Conservation (phyloP, 2,888 invertebrate species). For the Ommatoiulus sabulosus region DNA sequence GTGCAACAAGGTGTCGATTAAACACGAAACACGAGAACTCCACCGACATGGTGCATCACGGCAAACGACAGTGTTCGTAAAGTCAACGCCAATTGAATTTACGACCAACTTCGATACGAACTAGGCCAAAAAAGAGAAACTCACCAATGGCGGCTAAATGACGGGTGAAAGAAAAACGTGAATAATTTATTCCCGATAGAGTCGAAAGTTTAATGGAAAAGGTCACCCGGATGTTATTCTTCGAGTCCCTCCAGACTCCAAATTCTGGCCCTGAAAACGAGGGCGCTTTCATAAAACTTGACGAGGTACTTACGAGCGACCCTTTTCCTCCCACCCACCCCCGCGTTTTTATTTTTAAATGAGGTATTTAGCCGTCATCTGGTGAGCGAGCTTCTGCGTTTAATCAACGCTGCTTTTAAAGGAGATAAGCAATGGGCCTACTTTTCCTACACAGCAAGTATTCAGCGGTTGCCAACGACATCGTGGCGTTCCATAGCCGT, state of each 20-base stretch:
- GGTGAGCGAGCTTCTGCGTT: neutral
- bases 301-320: neutral
- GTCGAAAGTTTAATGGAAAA: slow-evolving; percentile 1
- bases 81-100: neutral
- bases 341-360: neutral
- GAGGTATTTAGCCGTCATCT: slow-evolving; percentile 28
- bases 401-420: neutral
- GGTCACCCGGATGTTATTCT: neutral
- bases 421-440: no score
- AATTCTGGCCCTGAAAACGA: neutral
- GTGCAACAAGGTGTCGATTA: neutral
- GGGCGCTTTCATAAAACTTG: neutral
- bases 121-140: neutral
- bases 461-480: neutral
- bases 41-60: neutral
- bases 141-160: neutral
- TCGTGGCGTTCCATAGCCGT: no score
- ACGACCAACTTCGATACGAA: neutral
- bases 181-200: neutral
- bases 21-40: neutral
- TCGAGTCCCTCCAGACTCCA: neutral
- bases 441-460: neutral
- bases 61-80: neutral
- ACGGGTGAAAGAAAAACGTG: neutral
- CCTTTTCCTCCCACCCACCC: neutral